Percentiles rank a stretch among this genome's conserved stretches.
These are phyloP conservation scores for Grus americana DNA, from an alignment of 2,113 vertebrate species.

Conservation along the genomic window DNA sequence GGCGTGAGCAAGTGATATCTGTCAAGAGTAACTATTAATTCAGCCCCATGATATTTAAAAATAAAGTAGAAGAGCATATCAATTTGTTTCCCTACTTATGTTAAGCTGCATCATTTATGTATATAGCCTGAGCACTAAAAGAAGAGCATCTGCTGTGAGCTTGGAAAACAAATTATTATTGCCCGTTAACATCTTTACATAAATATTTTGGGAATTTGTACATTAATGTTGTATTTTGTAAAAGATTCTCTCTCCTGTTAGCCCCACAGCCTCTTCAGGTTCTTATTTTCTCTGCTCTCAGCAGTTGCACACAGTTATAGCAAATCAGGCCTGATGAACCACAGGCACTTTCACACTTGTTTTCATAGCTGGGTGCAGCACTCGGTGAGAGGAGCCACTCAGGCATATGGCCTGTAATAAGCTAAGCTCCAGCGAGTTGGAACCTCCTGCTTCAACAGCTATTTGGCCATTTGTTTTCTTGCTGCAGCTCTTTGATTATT, in stretches of 20 bases:
- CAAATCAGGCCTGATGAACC: conserved; percentile 1
- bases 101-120: background rate
- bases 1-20: background rate
- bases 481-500: conserved; percentile 2
- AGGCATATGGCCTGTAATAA: conserved; percentile 40
- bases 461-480: conserved; percentile 51
- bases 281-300: background rate
- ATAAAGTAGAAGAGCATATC: background rate
- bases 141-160: background rate
- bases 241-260: background rate
- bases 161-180: background rate
- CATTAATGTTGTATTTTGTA: background rate
- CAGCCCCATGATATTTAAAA: background rate
- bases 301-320: background rate
- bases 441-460: conserved; percentile 28
- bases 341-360: background rate
- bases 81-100: background rate
- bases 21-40: background rate
- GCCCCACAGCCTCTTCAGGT: background rate
- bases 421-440: background rate
- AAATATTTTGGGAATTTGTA: background rate
- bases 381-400: background rate
- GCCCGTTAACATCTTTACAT: background rate
- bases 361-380: background rate
- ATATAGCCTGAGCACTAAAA: background rate